A percentile compares a stretch with the other conserved stretches of the same genome.
Evolutionary conservation across 1,140 invertebrate genomes (phyloP).

Genomic region (Eciton burchellii): DNA sequence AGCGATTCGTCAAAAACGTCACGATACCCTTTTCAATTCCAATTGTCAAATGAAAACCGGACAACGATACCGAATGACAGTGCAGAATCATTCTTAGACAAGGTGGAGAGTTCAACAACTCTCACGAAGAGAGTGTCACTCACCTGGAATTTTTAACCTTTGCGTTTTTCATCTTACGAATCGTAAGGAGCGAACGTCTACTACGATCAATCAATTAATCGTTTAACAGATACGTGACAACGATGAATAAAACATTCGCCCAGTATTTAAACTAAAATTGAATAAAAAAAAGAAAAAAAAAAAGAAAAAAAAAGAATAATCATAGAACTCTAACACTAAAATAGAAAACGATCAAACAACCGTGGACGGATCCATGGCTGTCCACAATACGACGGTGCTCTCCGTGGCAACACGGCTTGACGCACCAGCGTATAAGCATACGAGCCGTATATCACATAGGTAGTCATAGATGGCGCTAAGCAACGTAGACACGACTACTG

Average conservation of each 20-base stretch:
- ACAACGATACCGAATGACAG: too few relatives aligned
- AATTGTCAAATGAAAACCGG: too few relatives aligned
- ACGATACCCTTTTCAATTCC: too few relatives aligned
- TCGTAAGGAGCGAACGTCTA: not conserved
- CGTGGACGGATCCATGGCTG: conserved; percentile 21
- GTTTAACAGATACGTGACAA: conserved; percentile 42
- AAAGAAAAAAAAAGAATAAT: conserved; percentile 8
- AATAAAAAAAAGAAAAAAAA: conserved; percentile 49
- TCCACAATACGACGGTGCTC: not conserved
- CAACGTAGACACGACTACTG: too few relatives aligned
- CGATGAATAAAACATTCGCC: conserved; percentile 40
- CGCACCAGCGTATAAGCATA: too few relatives aligned
- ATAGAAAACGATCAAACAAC: conserved; percentile 35
- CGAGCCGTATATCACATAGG: too few relatives aligned
- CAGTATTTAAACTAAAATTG: conserved; percentile 34
- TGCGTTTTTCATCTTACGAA: conserved; percentile 68
- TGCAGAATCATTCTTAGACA: not conserved
- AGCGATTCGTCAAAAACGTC: not conserved
- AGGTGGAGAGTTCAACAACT: conserved; percentile 10
- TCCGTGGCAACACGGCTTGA: too few relatives aligned
- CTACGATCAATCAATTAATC: not conserved
- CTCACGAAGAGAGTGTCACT: conserved; percentile 39
- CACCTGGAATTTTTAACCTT: conserved; percentile 66
- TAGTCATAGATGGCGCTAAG: too few relatives aligned
- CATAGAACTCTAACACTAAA: conserved; percentile 35